phyloP scores from a whole-genome alignment of 2,113 vertebrate species.

The Thymallus thymallus region DNA sequence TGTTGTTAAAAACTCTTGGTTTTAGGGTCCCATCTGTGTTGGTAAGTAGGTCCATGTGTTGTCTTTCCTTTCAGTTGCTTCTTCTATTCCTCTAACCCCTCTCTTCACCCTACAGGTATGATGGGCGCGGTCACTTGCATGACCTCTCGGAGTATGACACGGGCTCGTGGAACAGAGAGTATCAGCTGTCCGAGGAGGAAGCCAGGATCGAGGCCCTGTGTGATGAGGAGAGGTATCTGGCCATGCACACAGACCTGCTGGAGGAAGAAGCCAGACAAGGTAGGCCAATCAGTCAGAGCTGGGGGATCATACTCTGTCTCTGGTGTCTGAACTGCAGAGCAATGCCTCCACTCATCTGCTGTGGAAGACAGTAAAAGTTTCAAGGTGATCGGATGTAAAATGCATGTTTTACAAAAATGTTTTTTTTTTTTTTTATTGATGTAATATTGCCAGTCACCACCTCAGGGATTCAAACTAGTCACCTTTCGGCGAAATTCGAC shows the following conservation, averaged over 20 bases:
- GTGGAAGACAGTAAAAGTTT: not conserved
- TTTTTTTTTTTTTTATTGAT: not conserved
- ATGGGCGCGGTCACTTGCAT: slow-evolving; percentile 98
- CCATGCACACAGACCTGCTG: slow-evolving; percentile 97
- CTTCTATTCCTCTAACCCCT: slow-evolving; percentile 73
- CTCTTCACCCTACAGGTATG: slow-evolving; percentile 90
- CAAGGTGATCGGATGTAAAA: not conserved
- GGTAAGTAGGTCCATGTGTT: slow-evolving; percentile 66
- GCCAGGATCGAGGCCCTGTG: slow-evolving; percentile 95
- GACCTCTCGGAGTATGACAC: slow-evolving; percentile 99
- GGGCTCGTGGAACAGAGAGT: slow-evolving; percentile 96
- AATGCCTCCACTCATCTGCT: not conserved
- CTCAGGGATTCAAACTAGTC: no score
- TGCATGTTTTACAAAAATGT: not conserved
- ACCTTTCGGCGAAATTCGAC: no score
- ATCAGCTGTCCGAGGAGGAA: slow-evolving; percentile 96
- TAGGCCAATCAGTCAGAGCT: slow-evolving; percentile 61
- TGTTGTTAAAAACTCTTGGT: slow-evolving; percentile 41
- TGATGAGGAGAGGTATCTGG: slow-evolving; percentile 99
- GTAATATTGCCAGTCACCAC: not conserved
- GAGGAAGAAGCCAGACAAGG: slow-evolving; percentile 99
- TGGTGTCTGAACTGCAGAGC: not conserved
- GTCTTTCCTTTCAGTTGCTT: no score
- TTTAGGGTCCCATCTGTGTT: slow-evolving; percentile 52
- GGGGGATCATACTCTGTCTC: not conserved